Evolutionary conservation across 2,113 vertebrate genomes (phyloP), one percentile per base, ranked within the genome.

Genomic region (Ia io): DNA sequence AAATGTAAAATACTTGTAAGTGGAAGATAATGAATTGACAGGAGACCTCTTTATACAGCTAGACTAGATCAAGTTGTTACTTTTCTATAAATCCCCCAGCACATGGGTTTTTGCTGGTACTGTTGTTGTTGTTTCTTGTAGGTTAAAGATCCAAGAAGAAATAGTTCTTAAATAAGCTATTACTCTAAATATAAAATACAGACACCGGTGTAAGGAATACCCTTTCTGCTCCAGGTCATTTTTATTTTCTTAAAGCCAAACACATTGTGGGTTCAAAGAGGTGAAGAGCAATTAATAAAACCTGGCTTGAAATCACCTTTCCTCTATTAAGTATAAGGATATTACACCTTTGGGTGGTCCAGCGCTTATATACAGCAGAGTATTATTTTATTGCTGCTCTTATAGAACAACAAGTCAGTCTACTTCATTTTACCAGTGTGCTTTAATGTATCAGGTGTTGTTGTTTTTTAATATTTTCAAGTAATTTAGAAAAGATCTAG

Each of bases 1-100:
- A 91, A 88, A 94, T 87, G 49, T 94, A 79, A 92, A 94, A 91
- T 94, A 83, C 67, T 67, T 88, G 17, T 80, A 92, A 96, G 32
- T 49, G 69, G 61, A 59, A 91, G 76, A 84, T 93, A 93, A 93
- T 95, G 83, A 93, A 40, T 88, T 74, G 65, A 80, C 74, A 90
- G 70, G 91, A 87, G 93, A 84, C 65, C 16, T 88, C 23, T 93
- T 87, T 69, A 73, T 80, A 53, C 28, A 69, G 35, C 69, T 59
- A 88, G 86, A 77, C 63, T 51, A 23, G 40, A 74, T 53, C 5
- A 65, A 42, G 22, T 47, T 76, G 23, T 86, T 84, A 53, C 63
- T 77, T 56, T 86, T 49, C 63, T 94, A 1, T 80, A 88, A 84
- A 85, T 82, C 51, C 11, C n/a, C 59, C 51, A 32, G 32, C 53